Conservation (phyloP, 2,113 vertebrate genomes). For the Zapornia atra region DNA sequence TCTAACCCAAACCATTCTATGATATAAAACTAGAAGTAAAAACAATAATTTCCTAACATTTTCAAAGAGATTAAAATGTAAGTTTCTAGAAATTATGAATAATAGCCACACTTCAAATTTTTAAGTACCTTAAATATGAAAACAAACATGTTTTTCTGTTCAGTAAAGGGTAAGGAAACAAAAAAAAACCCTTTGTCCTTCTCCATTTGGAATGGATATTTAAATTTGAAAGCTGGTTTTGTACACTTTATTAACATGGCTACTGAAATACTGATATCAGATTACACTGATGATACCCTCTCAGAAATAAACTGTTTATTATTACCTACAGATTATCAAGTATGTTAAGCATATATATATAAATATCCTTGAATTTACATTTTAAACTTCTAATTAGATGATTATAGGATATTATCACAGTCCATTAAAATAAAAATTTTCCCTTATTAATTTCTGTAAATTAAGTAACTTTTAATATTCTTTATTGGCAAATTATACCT, state of each 20-base stretch:
- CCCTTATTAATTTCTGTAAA: neutral
- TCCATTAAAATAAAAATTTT: neutral
- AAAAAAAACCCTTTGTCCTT: neutral
- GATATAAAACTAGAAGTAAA: neutral
- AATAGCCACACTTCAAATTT: neutral
- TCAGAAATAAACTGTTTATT: neutral
- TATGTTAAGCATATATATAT: neutral
- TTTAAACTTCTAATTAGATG: neutral
- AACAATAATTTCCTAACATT: neutral
- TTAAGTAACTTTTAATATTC: neutral
- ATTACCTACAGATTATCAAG: neutral
- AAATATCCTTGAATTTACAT: neutral
- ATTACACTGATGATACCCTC: neutral
- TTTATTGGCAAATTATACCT: neutral
- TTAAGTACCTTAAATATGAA: neutral
- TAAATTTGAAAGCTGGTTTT: neutral
- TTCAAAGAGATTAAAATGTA: neutral
- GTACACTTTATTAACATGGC: neutral
- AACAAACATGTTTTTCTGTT: neutral
- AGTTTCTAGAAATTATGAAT: neutral
- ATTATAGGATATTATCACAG: neutral
- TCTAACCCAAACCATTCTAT: neutral
- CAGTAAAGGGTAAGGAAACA: neutral
- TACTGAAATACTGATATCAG: neutral
- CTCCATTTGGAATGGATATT: neutral